Percentiles rank a stretch among this genome's conserved stretches.
Evolutionary conservation across 2,113 vertebrate genomes (phyloP).

Genomic region (Amphiprion ocellaris): DNA sequence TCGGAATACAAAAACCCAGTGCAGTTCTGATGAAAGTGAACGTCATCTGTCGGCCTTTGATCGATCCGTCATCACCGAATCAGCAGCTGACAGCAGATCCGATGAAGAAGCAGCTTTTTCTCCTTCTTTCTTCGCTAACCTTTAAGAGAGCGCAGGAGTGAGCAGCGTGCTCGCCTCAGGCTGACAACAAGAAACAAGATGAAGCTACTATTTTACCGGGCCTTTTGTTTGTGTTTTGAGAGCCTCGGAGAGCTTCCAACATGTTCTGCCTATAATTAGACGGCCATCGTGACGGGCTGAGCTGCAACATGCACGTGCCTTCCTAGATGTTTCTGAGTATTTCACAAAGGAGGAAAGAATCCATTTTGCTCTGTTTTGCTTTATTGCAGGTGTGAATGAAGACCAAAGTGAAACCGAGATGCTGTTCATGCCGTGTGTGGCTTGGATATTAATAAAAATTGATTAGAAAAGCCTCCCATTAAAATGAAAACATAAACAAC

Average conservation of each 20-base stretch:
- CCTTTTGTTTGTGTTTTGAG: not conserved
- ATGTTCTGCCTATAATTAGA: slow-evolving; percentile 40
- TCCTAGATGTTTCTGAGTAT: too few relatives aligned
- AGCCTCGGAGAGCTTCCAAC: slow-evolving; percentile 13
- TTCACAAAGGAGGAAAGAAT: too few relatives aligned
- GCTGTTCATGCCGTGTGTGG: not conserved
- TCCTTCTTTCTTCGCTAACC: not conserved
- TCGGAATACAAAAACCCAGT: not conserved
- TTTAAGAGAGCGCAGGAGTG: not conserved
- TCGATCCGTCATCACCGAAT: not conserved
- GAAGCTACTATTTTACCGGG: not conserved
- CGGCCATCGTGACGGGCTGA: not conserved
- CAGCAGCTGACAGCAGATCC: not conserved
- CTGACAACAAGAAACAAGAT: not conserved
- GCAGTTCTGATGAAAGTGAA: not conserved
- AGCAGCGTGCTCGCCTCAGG: not conserved
- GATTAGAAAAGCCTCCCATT: not conserved
- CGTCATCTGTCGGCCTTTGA: not conserved
- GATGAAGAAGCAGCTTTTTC: slow-evolving; percentile 18
- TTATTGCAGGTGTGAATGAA: too few relatives aligned
- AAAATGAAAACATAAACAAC: slow-evolving; percentile 4
- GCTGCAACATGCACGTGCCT: not conserved
- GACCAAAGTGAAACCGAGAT: too few relatives aligned
- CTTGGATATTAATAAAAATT: not conserved
- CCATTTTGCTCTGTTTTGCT: too few relatives aligned